Conservation (phyloP, 2,113 vertebrate genomes). For the Passer domesticus region DNA sequence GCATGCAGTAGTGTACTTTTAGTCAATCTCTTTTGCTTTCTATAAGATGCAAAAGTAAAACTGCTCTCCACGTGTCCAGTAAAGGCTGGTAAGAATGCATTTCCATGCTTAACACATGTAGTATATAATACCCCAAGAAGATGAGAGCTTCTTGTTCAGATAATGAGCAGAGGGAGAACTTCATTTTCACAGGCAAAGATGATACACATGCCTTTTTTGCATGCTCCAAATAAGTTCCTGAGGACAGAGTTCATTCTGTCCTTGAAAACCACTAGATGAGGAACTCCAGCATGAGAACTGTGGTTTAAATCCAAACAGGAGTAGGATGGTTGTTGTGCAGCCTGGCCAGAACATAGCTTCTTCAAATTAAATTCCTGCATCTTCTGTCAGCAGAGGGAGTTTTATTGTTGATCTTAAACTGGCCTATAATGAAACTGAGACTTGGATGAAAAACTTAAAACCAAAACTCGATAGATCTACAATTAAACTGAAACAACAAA, state of each 20-base stretch:
- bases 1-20: neutral
- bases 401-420: neutral
- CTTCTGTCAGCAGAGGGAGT: neutral
- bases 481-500: neutral
- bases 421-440: neutral
- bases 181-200: neutral
- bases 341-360: neutral
- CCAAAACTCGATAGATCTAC: neutral
- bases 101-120: neutral
- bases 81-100: neutral
- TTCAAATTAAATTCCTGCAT: neutral
- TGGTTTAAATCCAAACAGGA: neutral
- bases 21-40: neutral
- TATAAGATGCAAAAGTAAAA: neutral
- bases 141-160: neutral
- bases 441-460: neutral
- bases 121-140: neutral
- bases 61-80: neutral
- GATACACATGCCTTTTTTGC: neutral
- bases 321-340: neutral
- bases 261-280: neutral
- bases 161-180: neutral
- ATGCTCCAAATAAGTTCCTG: neutral
- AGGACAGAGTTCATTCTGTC: neutral
- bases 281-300: neutral